Evolutionary conservation across 2,113 vertebrate genomes (phyloP).

Genomic region (Salvelinus sp.): DNA sequence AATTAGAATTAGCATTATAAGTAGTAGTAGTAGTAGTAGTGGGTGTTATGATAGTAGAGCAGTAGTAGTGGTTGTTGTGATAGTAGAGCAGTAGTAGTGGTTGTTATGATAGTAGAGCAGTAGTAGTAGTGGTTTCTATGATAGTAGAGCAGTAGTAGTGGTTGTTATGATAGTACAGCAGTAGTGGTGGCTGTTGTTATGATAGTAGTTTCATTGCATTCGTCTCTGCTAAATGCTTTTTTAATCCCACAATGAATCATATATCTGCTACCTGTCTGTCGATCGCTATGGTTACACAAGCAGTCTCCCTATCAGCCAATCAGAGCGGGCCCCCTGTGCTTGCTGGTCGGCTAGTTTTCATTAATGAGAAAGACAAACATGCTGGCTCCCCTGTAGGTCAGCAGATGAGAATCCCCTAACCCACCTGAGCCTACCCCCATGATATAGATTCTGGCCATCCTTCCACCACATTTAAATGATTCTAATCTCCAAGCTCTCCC

Average conservation of each 20-base stretch:
- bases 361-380: slow-evolving; percentile 3
- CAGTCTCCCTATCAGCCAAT: slow-evolving; percentile 38
- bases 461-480: slow-evolving; percentile 77
- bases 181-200: background rate
- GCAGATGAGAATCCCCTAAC: slow-evolving; percentile 47
- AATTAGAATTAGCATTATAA: too few species aligned
- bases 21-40: too few species aligned
- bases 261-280: slow-evolving; percentile 41
- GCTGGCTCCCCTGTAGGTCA: slow-evolving; percentile 31
- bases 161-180: background rate
- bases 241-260: slow-evolving; percentile 49
- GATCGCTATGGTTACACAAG: slow-evolving; percentile 58
- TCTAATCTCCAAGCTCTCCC: slow-evolving; percentile 61
- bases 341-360: slow-evolving; percentile 31
- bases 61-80: too few species aligned
- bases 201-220: background rate
- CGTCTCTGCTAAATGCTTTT: too few species aligned
- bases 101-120: too few species aligned
- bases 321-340: slow-evolving; percentile 27
- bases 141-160: too few species aligned
- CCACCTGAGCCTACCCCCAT: slow-evolving; percentile 46
- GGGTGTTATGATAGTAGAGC: too few species aligned
- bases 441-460: slow-evolving; percentile 63
- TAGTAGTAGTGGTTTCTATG: too few species aligned
- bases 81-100: too few species aligned